A percentile compares a stretch with the other conserved stretches of the same genome.
phyloP scores from a whole-genome alignment of 2,888 invertebrate genomes.

The Lasioglossum calceatum region DNA sequence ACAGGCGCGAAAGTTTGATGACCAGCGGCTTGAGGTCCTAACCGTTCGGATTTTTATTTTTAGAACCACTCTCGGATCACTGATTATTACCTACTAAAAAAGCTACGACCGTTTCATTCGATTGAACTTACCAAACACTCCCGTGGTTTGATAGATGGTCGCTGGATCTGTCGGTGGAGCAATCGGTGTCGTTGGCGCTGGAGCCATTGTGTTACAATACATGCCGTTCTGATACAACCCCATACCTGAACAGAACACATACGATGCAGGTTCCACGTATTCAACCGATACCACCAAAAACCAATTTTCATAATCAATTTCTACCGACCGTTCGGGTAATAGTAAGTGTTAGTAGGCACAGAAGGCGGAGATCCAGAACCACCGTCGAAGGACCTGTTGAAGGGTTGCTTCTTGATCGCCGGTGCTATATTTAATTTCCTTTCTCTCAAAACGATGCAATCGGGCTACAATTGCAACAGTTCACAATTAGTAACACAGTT shows the following conservation, averaged over 20 bases:
- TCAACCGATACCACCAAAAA: neutral
- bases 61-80: neutral
- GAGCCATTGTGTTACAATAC: constrained; percentile 83
- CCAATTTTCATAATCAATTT: neutral
- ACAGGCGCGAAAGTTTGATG: constrained; percentile 83
- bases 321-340: constrained; percentile 85
- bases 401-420: constrained; percentile 92
- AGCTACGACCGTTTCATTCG: neutral
- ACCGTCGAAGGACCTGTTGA: constrained; percentile 85
- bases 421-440: constrained; percentile 94
- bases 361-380: constrained; percentile 86
- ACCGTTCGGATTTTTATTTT: constrained; percentile 32
- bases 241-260: constrained; percentile 74
- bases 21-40: constrained; percentile 82
- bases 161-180: constrained; percentile 81
- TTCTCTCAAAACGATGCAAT: constrained; percentile 91
- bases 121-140: constrained; percentile 80
- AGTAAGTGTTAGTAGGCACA: constrained; percentile 85
- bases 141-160: constrained; percentile 81
- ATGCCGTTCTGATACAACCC: constrained; percentile 84
- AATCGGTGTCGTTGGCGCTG: constrained; percentile 80
- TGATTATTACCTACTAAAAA: neutral
- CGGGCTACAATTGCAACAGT: constrained; percentile 85
- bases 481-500: neutral
- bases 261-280: neutral